Conservation (phyloP, 2,888 invertebrate species). For the Drosophila infuscata region DNA sequence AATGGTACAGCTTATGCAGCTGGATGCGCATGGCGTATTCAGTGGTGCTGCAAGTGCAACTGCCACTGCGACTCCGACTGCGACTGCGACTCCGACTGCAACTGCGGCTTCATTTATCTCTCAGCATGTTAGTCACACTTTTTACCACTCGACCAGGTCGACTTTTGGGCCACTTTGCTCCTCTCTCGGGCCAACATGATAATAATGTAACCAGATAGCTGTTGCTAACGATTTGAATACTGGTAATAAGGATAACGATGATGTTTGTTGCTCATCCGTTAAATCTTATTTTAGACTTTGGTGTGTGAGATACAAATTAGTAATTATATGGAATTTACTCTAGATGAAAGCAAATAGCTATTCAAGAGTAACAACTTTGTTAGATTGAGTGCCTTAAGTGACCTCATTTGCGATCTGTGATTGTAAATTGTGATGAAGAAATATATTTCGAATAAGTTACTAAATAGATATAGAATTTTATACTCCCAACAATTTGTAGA, state of each 20-base stretch:
- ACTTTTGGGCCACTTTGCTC: no score
- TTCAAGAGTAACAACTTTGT: not conserved
- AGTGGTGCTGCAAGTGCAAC: not conserved
- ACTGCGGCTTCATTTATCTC: constrained; percentile 19
- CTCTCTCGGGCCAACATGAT: constrained; percentile 3
- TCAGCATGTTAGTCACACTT: constrained; percentile 3
- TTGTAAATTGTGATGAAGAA: not conserved
- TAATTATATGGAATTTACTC: not conserved
- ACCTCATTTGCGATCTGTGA: not conserved
- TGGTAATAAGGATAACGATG: constrained; percentile 28
- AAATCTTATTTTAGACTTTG: not conserved
- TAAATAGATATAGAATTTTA: not conserved
- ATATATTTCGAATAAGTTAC: not conserved
- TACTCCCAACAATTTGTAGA: not conserved
- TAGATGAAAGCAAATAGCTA: not conserved
- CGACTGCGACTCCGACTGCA: not conserved
- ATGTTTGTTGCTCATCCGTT: not conserved
- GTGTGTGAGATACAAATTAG: not conserved
- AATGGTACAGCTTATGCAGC: constrained; percentile 11
- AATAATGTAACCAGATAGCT: constrained; percentile 13
- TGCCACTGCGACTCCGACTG: not conserved
- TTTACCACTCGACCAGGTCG: constrained; percentile 2
- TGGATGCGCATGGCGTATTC: constrained; percentile 20
- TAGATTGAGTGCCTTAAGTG: not conserved
- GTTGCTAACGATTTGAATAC: constrained; percentile 41